phyloP scores from a whole-genome alignment of 2,797 vertebrate genomes.

The Halcyon smyrnensis region DNA sequence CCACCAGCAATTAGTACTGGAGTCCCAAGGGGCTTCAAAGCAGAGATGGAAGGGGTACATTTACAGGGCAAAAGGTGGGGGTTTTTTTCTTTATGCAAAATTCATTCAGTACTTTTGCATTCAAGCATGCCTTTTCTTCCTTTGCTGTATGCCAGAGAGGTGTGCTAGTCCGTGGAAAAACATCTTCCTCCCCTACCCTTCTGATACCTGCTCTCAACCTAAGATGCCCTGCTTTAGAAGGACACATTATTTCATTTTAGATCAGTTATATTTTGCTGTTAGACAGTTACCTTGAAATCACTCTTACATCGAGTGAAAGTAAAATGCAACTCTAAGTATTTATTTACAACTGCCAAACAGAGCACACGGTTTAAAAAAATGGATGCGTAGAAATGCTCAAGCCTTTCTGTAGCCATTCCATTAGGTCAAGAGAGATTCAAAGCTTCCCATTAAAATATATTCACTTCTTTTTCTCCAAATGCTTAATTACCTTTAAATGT shows the following conservation, averaged over 20 bases:
- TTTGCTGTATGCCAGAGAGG: neutral
- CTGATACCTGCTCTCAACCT: neutral
- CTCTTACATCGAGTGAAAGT: neutral
- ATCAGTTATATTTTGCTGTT: neutral
- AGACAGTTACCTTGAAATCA: neutral
- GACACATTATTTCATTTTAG: neutral
- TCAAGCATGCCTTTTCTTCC: neutral
- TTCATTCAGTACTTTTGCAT: neutral
- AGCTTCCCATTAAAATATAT: constrained; percentile 16
- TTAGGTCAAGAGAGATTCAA: neutral
- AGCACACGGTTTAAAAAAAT: neutral
- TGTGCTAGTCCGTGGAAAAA: constrained; percentile 6
- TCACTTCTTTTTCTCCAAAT: constrained; percentile 28
- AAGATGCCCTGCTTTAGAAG: neutral
- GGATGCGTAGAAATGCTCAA: neutral
- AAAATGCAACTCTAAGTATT: neutral
- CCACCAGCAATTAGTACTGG: neutral
- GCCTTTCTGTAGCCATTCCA: neutral
- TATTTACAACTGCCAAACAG: neutral
- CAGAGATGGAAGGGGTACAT: neutral
- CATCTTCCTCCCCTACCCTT: neutral
- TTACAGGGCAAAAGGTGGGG: neutral
- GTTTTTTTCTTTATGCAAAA: constrained; percentile 28
- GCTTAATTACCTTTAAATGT: constrained; percentile 44
- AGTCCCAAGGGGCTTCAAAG: neutral